These are phyloP conservation scores for Lonchura striata DNA, from an alignment of 2,113 vertebrate genomes.

Conservation along the genomic window DNA sequence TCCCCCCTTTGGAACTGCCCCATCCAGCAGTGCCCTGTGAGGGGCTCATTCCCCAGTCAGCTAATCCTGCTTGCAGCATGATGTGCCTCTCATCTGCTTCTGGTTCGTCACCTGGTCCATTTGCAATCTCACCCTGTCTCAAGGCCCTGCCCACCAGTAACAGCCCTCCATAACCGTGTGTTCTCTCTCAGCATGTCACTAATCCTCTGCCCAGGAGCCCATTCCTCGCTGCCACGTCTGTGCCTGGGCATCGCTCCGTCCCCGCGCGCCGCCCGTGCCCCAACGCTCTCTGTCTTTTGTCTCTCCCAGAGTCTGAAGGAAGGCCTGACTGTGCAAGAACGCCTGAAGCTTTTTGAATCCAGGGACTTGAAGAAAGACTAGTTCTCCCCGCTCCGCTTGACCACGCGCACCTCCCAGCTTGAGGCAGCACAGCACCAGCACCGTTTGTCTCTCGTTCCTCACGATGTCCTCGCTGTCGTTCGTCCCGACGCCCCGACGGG, in stretches of 20 bases:
- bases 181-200: constrained; percentile 74
- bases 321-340: constrained; percentile 94
- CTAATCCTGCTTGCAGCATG: constrained; percentile 15
- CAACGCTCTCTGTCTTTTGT: constrained; percentile 14
- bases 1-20: background rate
- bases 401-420: constrained; percentile 69
- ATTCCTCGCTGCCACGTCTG: background rate
- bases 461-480: constrained; percentile 43
- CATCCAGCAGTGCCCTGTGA: background rate
- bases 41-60: background rate
- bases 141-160: constrained; percentile 25
- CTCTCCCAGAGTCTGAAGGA: constrained; percentile 93
- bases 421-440: constrained; percentile 65
- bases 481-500: constrained; percentile 42
- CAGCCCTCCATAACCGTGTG: constrained; percentile 6
- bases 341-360: constrained; percentile 97
- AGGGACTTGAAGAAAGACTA: constrained; percentile 94
- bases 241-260: background rate
- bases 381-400: constrained; percentile 67
- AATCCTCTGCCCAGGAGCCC: constrained; percentile 39
- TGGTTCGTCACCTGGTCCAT: background rate
- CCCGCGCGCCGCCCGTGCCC: background rate
- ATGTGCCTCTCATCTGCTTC: constrained; percentile 19
- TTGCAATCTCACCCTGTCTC: constrained; percentile 38
- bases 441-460: constrained; percentile 58